Conservation (phyloP, 2,888 invertebrate species). For the Drosophila rubida region DNA sequence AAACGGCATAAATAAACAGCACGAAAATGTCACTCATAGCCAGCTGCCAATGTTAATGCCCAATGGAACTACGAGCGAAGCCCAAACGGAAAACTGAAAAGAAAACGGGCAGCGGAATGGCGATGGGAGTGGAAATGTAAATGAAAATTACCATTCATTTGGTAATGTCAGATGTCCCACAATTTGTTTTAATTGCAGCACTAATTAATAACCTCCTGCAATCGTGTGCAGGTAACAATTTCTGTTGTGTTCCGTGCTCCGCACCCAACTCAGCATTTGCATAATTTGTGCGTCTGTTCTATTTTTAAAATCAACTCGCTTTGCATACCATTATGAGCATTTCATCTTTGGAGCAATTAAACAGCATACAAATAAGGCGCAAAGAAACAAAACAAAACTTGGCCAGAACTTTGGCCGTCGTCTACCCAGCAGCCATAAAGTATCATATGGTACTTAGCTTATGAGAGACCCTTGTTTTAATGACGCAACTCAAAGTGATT, state of each 20-base stretch:
- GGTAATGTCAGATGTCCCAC: conserved; percentile 35
- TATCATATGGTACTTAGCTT: conserved; percentile 2
- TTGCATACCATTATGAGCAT: conserved; percentile 45
- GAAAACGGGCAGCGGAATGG: no score
- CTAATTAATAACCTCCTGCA: conserved; percentile 67
- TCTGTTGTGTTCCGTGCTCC: background rate
- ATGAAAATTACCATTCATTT: conserved; percentile 22
- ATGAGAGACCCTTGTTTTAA: background rate
- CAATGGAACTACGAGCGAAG: conserved; percentile 10
- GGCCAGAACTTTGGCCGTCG: conserved; percentile 5
- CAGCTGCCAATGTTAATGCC: conserved; percentile 16
- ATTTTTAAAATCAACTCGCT: conserved; percentile 23
- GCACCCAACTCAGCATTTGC: conserved; percentile 26
- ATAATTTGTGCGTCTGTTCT: conserved; percentile 29
- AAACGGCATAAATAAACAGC: conserved; percentile 76
- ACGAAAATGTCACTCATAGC: conserved; percentile 32
- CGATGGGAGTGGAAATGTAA: conserved; percentile 25
- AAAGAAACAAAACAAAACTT: conserved; percentile 4
- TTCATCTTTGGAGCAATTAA: conserved; percentile 49
- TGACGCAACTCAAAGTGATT: background rate
- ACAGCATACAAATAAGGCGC: conserved; percentile 40
- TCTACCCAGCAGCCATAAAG: background rate
- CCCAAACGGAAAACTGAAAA: background rate
- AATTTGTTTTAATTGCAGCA: conserved; percentile 62
- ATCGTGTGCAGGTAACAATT: conserved; percentile 38